Conservation (phyloP, 2,113 vertebrate species). For the Macroglossus sobrinus region DNA sequence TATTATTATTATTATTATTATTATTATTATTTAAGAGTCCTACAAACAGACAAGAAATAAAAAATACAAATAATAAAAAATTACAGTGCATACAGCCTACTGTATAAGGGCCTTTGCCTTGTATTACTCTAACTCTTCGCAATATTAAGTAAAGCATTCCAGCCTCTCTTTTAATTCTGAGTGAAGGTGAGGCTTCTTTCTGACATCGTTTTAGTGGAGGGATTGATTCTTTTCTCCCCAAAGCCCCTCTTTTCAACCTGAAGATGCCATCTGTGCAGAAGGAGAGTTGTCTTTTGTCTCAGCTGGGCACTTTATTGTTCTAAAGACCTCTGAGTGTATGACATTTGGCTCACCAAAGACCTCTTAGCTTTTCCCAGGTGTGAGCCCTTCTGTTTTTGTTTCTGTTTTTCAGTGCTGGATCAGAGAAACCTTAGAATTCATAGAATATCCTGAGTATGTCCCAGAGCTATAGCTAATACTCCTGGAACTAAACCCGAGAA, state of each 20-base stretch:
- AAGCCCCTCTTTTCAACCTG: not conserved
- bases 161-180: not conserved
- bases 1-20: too few species aligned
- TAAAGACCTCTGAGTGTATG: not conserved
- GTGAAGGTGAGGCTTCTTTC: not conserved
- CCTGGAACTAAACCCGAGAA: not conserved
- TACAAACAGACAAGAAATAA: not conserved
- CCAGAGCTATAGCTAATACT: not conserved
- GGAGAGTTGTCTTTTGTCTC: not conserved
- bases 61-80: not conserved
- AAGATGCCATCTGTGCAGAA: not conserved
- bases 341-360: not conserved
- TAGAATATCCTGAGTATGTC: not conserved
- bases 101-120: not conserved
- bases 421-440: not conserved
- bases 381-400: not conserved
- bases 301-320: not conserved
- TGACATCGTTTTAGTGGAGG: not conserved
- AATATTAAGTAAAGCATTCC: not conserved
- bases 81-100: not conserved
- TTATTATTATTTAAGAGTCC: not conserved
- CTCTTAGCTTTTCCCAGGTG: not conserved
- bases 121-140: not conserved
- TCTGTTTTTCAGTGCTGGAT: not conserved
- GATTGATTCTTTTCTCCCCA: not conserved